These are phyloP conservation scores for Philopotamus ludificatus DNA, from an alignment of 1,140 invertebrate genomes.

Conservation along the genomic window DNA sequence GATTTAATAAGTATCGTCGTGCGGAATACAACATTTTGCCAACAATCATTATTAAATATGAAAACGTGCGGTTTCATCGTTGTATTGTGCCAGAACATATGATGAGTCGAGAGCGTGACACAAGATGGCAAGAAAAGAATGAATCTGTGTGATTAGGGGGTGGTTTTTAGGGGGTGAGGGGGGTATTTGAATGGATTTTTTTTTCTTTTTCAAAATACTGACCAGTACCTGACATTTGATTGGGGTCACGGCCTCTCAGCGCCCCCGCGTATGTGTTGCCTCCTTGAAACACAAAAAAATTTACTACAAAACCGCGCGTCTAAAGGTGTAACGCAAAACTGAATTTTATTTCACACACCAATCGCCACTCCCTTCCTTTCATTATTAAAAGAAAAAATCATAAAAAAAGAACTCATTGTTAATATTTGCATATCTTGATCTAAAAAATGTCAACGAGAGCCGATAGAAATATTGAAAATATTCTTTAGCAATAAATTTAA, in stretches of 20 bases:
- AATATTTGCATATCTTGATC: too few relatives aligned
- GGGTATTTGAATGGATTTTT: slow-evolving; percentile 32
- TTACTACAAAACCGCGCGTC: slow-evolving; percentile 37
- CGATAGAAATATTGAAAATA: too few relatives aligned
- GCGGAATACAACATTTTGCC: too few relatives aligned
- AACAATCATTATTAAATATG: too few relatives aligned
- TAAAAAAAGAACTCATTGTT: too few relatives aligned
- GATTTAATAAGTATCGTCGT: too few relatives aligned
- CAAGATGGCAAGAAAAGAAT: background rate
- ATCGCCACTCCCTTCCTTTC: background rate
- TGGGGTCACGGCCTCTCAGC: slow-evolving; percentile 68
- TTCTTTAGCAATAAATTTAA: too few relatives aligned
- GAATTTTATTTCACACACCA: background rate
- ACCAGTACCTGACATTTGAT: slow-evolving; percentile 72
- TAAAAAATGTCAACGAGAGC: too few relatives aligned
- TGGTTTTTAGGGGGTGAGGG: slow-evolving; percentile 5
- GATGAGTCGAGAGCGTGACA: too few relatives aligned
- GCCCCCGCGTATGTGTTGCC: slow-evolving; percentile 74
- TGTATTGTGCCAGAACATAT: too few relatives aligned
- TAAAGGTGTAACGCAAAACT: background rate
- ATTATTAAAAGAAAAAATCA: too few relatives aligned
- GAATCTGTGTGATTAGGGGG: background rate
- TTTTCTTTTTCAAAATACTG: slow-evolving; percentile 41
- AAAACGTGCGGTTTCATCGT: too few relatives aligned
- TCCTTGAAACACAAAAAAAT: slow-evolving; percentile 42